Evolutionary conservation across 2,113 vertebrate species (phyloP), one percentile per base, ranked within the genome.

Genomic region (Piaya cayana): DNA sequence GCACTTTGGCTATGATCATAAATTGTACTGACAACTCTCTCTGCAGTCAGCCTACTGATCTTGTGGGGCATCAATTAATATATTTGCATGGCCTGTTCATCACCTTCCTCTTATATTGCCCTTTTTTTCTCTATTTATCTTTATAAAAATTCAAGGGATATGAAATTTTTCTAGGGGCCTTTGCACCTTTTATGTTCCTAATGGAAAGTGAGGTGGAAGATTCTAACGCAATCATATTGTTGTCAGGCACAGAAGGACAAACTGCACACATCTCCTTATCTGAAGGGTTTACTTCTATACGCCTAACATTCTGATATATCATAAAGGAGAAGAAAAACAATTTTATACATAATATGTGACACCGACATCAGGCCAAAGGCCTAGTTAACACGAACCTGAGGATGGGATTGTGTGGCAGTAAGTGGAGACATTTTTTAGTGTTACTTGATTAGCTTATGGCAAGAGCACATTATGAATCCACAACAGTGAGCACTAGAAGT

Each of bases 251-350:
- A 34, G 59, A 67, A 83, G 42, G 15, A 34, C 34, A 55, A 65
- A 32, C 16, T 82, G 47, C 12, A 12, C 1, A 0, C 1, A 0
- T 39, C 30, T n/a, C 23, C n/a, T 65, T 15, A 30, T 49, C 32
- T 32, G n/a, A n/a, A 55, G 32, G 23, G 14, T 8, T 71, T 71
- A 19, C 29, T 50, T 50, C 36, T 30, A 3, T 26, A 27, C 45
- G 17, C 18, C 43, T 29, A 19, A 22, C 20, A 9, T 86, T 72
- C 53, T 68, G 34, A 21, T 8, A 43, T 29, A 32, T 15, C 9
- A 7, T 17, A 62, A 55, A 20, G 12, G 23, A 72, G 47, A 62
- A 72, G 32, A 30, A 72, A 82, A 82, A 9, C 32, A 32, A 63
- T 39, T 63, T 71, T 30, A 34, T 20, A 16, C 0, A 2, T 12